These are phyloP conservation scores for Rhodophaea formosa DNA, from an alignment of 2,888 invertebrate genomes.

Conservation along the genomic window DNA sequence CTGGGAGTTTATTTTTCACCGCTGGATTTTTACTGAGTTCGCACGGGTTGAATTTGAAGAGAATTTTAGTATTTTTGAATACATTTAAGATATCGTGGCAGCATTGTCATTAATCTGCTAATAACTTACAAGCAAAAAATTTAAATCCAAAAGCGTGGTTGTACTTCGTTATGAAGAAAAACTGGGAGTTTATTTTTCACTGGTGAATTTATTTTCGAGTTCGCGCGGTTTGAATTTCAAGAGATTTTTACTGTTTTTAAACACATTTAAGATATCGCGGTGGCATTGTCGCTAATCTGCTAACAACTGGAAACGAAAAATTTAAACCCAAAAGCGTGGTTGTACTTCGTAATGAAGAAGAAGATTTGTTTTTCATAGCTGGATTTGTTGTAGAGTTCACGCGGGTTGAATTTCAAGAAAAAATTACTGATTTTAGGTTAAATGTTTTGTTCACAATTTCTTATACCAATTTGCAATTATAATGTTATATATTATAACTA, in stretches of 20 bases:
- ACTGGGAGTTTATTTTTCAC: conserved; percentile 1
- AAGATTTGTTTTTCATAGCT: conserved; percentile 9
- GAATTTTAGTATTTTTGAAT: too few species aligned
- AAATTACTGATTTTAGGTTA: too few species aligned
- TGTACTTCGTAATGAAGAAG: conserved; percentile 64
- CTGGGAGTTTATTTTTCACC: conserved; percentile 4
- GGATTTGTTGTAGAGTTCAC: neutral
- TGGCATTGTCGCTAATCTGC: conserved; percentile 79
- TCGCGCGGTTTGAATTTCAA: neutral
- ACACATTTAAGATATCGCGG: conserved; percentile 78
- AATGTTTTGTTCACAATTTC: too few species aligned
- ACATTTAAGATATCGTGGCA: too few species aligned
- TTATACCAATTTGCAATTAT: too few species aligned
- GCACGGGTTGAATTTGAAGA: too few species aligned
- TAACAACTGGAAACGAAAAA: conserved; percentile 77
- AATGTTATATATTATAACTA: too few species aligned
- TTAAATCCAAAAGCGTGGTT: conserved; percentile 63
- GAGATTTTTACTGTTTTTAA: too few species aligned
- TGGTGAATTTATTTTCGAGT: neutral
- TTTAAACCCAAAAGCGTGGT: conserved; percentile 66
- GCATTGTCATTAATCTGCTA: too few species aligned
- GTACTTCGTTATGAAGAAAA: conserved; percentile 64
- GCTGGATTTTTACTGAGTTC: neutral
- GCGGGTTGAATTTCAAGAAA: too few species aligned
- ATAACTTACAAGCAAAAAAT: conserved; percentile 77